Evolutionary conservation across 2,888 invertebrate genomes (phyloP).

Genomic region (Patella ulyssiponensis): DNA sequence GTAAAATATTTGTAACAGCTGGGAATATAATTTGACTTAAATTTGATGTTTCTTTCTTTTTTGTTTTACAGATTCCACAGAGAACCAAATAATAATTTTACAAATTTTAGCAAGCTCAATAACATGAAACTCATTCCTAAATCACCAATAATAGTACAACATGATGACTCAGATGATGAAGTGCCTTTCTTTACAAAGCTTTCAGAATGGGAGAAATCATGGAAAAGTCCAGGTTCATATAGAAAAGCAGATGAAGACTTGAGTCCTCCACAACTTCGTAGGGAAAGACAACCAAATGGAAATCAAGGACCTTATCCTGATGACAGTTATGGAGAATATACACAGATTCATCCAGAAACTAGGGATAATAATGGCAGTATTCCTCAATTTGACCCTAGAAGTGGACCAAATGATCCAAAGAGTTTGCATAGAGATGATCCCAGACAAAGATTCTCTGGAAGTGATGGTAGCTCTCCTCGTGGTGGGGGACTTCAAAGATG

Average conservation of each 20-base stretch:
- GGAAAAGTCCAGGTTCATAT: slow-evolving; percentile 23
- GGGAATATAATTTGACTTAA: no score
- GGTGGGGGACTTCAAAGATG: not conserved
- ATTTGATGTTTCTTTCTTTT: not conserved
- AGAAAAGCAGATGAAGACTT: slow-evolving; percentile 18
- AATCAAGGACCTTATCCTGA: not conserved
- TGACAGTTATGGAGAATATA: not conserved
- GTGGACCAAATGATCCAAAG: not conserved
- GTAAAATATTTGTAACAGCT: no score
- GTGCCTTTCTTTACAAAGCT: slow-evolving; percentile 33
- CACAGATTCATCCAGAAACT: not conserved
- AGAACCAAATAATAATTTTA: slow-evolving; percentile 39
- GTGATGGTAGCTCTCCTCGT: slow-evolving; percentile 8
- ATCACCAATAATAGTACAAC: slow-evolving; percentile 49
- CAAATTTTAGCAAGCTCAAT: slow-evolving; percentile 23
- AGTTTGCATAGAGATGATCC: slow-evolving; percentile 14
- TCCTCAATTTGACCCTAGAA: slow-evolving; percentile 8
- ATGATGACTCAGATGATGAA: slow-evolving; percentile 47
- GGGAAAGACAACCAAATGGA: not conserved
- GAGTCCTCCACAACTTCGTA: slow-evolving; percentile 15
- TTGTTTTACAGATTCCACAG: slow-evolving; percentile 36
- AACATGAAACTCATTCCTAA: slow-evolving; percentile 50
- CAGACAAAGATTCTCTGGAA: not conserved
- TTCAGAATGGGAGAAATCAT: slow-evolving; percentile 32
- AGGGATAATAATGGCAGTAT: slow-evolving; percentile 2